A percentile compares a stretch with the other conserved stretches of the same genome.
These are phyloP conservation scores for Poecilobothrus nobilitatus DNA, from an alignment of 2,888 invertebrate species.

Conservation along the genomic window DNA sequence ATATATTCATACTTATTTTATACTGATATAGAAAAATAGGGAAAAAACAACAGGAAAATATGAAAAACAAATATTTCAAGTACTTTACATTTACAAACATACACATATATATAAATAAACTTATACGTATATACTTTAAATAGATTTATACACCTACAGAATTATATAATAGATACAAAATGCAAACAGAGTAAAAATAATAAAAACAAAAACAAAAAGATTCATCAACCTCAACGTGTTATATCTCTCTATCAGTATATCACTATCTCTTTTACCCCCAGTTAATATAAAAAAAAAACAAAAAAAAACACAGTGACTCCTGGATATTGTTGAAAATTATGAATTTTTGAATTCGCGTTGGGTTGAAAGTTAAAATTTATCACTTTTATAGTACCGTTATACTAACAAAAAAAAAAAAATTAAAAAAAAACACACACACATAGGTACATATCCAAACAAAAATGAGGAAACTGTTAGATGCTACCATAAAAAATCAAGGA, in stretches of 20 bases:
- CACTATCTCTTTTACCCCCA: not conserved
- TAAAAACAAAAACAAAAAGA: not conserved
- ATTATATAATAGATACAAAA: too few relatives aligned
- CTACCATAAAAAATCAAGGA: not conserved
- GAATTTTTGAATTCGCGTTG: slow-evolving; percentile 1
- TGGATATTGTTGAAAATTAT: not conserved
- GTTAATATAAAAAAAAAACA: not conserved
- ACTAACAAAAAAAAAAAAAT: not conserved
- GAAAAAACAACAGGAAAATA: too few relatives aligned
- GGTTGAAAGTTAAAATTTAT: slow-evolving; percentile 1
- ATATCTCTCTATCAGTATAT: slow-evolving; percentile 6
- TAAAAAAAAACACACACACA: not conserved
- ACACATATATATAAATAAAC: too few relatives aligned
- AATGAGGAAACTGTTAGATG: not conserved
- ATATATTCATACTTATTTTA: too few relatives aligned
- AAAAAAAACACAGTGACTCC: not conserved
- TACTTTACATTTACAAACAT: too few relatives aligned
- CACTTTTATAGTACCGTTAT: slow-evolving; percentile 3
- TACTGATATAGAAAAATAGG: too few relatives aligned
- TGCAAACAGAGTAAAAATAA: too few relatives aligned
- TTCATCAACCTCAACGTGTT: not conserved
- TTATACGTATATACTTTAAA: too few relatives aligned
- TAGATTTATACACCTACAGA: too few relatives aligned
- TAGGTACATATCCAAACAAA: not conserved
- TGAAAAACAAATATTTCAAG: too few relatives aligned